Base-by-base conservation (phyloP, 2,888 invertebrate genomes). In the Odontothrips loti region DNA sequence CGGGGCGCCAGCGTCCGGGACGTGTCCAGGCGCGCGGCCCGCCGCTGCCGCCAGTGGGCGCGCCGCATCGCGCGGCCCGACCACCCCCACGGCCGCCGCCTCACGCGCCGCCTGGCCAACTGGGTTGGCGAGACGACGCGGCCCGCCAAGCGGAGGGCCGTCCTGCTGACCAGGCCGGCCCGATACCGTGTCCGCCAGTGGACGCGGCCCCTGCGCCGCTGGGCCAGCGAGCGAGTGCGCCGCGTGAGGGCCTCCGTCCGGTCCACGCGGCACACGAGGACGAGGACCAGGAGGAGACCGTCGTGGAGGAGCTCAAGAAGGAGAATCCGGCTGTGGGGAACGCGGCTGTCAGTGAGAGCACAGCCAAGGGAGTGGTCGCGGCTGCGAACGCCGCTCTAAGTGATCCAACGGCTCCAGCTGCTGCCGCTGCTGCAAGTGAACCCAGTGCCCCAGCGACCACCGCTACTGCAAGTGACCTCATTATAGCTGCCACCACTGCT, bases 201-300 rank as follows among this genome's bases (percentile, higher is more conserved):
- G 68, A 68, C 68, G 68, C 68, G 68, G 9, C 68, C 68, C n/a
- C 68, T 68, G 68, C 68, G 68, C 68, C 68, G 23, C 68, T 68
- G 68, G 68, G 23, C 68, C 23, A 3, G 68, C n/a, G 23, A 68
- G n/a, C 20, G 68, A 23, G 68, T 68, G 68, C 68, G 68, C n/a
- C 23, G n/a, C 68, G 68, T 68, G 23, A 20, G 68, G n/a, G 68
- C 68, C 68, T 8, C 23, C 58, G 58, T 58, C 58, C 17, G 34
- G 3, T 43, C 34, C 34, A 43, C 34, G 34, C 34, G 34, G 34
- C 34, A 58, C 58, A 17, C 58, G 20, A 58, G 15, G 58, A 58
- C 20, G 58, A 58, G 58, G 58, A 4, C 20, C 15, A 58, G 58
- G 34, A 43, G 34, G 34, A 43, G 34, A 6, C 34, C 34, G 34